Conservation (phyloP, 1,140 invertebrate species). For the Octopus sinensis region DNA sequence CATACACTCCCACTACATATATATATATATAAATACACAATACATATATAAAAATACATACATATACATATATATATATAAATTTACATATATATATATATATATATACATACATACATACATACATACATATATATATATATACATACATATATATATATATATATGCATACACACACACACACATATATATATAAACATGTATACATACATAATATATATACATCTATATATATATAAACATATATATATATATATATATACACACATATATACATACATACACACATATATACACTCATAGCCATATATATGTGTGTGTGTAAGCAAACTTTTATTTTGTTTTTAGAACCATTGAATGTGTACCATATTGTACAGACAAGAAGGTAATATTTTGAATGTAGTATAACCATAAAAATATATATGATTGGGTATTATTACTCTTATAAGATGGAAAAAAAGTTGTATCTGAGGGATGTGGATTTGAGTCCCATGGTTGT, state of each 20-base stretch:
- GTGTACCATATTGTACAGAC: too few species aligned
- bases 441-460: too few species aligned
- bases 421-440: too few species aligned
- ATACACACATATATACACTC: not conserved
- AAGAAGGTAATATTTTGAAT: too few species aligned
- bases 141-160: not conserved
- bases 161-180: not conserved
- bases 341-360: too few species aligned
- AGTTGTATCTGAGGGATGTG: too few species aligned
- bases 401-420: too few species aligned
- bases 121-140: not conserved
- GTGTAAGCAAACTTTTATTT: not conserved
- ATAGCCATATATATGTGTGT: not conserved
- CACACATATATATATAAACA: not conserved
- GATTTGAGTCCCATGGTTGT: too few species aligned
- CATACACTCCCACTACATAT: not conserved
- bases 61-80: not conserved
- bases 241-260: not conserved
- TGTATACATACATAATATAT: too few species aligned
- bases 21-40: not conserved
- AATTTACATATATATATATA: not conserved
- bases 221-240: not conserved
- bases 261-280: not conserved
- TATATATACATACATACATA: not conserved
- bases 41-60: not conserved